These are phyloP conservation scores for Ochropleura leucogaster DNA, from an alignment of 2,888 invertebrate species.

Conservation along the genomic window DNA sequence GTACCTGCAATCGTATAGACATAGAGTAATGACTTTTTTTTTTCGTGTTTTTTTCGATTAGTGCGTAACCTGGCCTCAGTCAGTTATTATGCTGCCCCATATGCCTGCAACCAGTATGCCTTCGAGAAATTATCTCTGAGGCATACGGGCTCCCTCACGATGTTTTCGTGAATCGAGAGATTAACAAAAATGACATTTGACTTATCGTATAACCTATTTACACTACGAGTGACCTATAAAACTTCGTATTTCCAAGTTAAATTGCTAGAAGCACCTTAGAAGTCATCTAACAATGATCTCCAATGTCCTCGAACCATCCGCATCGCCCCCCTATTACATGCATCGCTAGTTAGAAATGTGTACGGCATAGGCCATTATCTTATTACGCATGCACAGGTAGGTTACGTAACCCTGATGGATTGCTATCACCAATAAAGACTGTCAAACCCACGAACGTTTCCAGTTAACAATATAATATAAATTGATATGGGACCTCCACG, in stretches of 20 bases:
- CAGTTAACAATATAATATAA: neutral
- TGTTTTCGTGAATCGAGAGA: too few relatives aligned
- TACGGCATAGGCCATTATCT: conserved; percentile 23
- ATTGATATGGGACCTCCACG: too few relatives aligned
- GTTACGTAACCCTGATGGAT: conserved; percentile 5
- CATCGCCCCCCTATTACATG: conserved; percentile 14
- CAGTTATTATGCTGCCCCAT: too few relatives aligned
- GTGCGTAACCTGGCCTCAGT: too few relatives aligned
- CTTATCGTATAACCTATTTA: too few relatives aligned
- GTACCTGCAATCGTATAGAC: neutral
- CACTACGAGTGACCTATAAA: neutral
- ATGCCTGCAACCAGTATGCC: too few relatives aligned
- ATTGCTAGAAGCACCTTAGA: neutral
- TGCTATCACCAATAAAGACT: neutral
- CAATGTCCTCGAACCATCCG: neutral
- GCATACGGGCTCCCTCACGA: too few relatives aligned
- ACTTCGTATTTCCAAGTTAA: neutral
- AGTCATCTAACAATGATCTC: neutral
- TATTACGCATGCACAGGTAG: conserved; percentile 13
- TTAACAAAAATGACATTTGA: too few relatives aligned
- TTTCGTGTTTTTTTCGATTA: too few relatives aligned
- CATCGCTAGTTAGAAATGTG: conserved; percentile 10
- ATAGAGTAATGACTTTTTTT: neutral
- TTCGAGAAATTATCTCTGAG: too few relatives aligned
- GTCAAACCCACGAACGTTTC: neutral